Evolutionary conservation across 1,140 invertebrate species (phyloP), one percentile per base, ranked within the genome.

Genomic region (Zaprionus taronus): DNA sequence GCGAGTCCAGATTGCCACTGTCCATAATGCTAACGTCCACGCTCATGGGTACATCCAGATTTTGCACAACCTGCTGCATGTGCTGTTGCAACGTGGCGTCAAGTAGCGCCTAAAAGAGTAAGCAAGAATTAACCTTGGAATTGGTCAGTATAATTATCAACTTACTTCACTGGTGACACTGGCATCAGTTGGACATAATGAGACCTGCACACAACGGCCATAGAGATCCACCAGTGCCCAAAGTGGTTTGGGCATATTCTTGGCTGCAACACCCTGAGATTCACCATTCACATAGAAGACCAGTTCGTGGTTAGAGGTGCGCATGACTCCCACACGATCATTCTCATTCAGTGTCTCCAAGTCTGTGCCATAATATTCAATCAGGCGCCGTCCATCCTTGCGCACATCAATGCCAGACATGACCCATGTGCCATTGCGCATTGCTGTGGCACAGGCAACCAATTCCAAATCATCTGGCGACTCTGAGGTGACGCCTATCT

Each of bases 171-270:
- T 73, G 12, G 26, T 5, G 4, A 56, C 26, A 36, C 47, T 67
- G 0, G 56, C 24, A 17, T 82, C 89, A 12, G 93, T 91, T 34
- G 92, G 93, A 28, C 94, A 94, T 72, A 96, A 94, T 12, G 96
- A 96, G 11, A 99, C 96, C 94, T 98, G 97, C 7, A 97, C 96
- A 94, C 97, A 98, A 93, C 98, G 98, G 2, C 97, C 98, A 93
- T 98, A 99, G 90, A 99, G 94, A 93, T 98, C 97, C 26, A 99
- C 95, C 14, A 99, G 95, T 9, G 96, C 98, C 94, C 96, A 98
- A 15, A 99, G 94, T 47, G 94, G 93, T 15, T 94, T 83, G 24
- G 97, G 97, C 75, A 99, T 94, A 82, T 96, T 95, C 76, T 94
- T 94, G 1, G 96, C 97, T 2, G 97, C 98, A 55, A 97, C 93